A percentile compares a stretch with the other conserved stretches of the same genome.
Evolutionary conservation across 2,113 vertebrate genomes (phyloP).

Genomic region (Chunga burmeisteri): DNA sequence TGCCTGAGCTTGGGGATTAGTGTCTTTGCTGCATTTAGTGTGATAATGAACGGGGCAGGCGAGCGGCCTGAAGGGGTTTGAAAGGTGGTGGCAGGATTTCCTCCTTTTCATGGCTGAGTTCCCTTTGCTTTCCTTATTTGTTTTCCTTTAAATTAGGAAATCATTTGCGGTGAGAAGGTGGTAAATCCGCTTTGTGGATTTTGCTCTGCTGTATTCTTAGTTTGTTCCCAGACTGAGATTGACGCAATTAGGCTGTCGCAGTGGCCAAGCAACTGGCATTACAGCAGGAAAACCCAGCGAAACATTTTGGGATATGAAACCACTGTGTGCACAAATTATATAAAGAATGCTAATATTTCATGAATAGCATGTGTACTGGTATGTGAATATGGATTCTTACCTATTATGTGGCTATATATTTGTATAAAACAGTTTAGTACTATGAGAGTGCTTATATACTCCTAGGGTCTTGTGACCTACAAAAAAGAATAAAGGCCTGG

Average conservation of each 20-base stretch:
- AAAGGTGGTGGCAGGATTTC: constrained; percentile 50
- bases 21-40: neutral
- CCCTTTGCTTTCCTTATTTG: constrained; percentile 6
- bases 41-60: neutral
- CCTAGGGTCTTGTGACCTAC: neutral
- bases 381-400: neutral
- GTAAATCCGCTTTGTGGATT: constrained; percentile 34
- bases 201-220: neutral
- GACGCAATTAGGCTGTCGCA: neutral
- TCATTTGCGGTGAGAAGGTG: neutral
- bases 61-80: neutral
- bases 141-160: constrained; percentile 34
- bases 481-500: neutral
- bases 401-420: neutral
- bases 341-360: neutral
- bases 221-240: neutral
- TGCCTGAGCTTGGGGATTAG: neutral
- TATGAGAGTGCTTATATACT: neutral
- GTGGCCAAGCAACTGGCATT: neutral
- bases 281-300: neutral
- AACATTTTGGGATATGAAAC: neutral
- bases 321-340: neutral
- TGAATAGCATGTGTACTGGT: neutral
- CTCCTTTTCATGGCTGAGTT: constrained; percentile 35
- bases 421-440: neutral